A percentile compares a stretch with the other conserved stretches of the same genome.
phyloP scores from a whole-genome alignment of 2,888 invertebrate species.

The Ormyrus rosae region DNA sequence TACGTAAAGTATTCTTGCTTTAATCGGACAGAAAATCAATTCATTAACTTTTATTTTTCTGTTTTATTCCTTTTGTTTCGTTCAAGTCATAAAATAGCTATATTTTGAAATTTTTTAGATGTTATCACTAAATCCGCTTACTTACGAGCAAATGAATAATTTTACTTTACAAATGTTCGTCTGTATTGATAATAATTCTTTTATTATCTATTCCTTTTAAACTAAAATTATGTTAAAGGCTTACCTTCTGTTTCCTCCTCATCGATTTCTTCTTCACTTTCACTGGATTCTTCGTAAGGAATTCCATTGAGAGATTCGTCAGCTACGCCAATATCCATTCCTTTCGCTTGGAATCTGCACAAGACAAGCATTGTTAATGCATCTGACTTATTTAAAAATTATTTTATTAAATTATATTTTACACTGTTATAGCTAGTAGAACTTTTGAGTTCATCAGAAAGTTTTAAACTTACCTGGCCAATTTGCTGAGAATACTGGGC shows the following conservation, averaged over 20 bases:
- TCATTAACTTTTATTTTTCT: neutral
- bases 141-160: neutral
- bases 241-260: constrained; percentile 75
- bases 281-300: constrained; percentile 83
- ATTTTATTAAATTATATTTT: neutral
- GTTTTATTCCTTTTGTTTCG: constrained; percentile 18
- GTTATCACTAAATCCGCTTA: neutral
- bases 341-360: constrained; percentile 86
- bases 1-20: neutral
- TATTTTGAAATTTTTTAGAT: constrained; percentile 23
- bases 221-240: neutral
- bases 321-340: constrained; percentile 87
- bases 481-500: constrained; percentile 86
- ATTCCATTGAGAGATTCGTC: constrained; percentile 87
- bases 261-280: constrained; percentile 82
- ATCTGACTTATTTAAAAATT: constrained; percentile 34
- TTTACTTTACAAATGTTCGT: neutral
- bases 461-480: constrained; percentile 82
- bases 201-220: constrained; percentile 4
- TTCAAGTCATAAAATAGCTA: neutral
- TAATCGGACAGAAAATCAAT: constrained; percentile 1
- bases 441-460: constrained; percentile 21
- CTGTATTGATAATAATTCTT: constrained; percentile 4
- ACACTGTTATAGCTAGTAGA: neutral
- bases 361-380: constrained; percentile 57